These are phyloP conservation scores for Bedellia somnulentella DNA, from an alignment of 2,888 invertebrate species.

Conservation along the genomic window DNA sequence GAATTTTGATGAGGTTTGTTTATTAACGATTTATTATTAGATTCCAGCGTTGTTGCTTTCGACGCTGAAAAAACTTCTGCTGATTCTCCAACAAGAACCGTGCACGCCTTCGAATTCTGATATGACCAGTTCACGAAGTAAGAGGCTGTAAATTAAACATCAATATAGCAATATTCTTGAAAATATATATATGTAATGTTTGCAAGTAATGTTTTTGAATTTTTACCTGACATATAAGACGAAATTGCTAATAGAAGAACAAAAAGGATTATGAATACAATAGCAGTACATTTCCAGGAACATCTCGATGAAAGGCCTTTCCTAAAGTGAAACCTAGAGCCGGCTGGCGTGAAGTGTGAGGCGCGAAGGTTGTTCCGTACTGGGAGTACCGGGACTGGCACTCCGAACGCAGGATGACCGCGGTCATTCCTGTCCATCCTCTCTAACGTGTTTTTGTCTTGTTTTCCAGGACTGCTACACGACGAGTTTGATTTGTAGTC, in stretches of 20 bases:
- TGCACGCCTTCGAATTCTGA: conserved; percentile 80
- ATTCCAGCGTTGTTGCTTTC: conserved; percentile 69
- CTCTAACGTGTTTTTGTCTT: conserved; percentile 58
- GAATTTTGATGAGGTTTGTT: conserved; percentile 66
- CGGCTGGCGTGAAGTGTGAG: conserved; percentile 71
- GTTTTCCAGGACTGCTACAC: conserved; percentile 78
- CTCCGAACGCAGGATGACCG: conserved; percentile 63
- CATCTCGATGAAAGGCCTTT: conserved; percentile 85
- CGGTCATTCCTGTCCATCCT: conserved; percentile 63
- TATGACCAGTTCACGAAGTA: conserved; percentile 85
- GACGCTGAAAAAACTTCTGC: conserved; percentile 69
- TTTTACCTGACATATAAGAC: conserved; percentile 82
- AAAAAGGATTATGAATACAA: conserved; percentile 82
- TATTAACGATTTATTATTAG: conserved; percentile 70
- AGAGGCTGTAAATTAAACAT: conserved; percentile 59
- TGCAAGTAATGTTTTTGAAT: not conserved
- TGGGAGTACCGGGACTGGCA: conserved; percentile 76
- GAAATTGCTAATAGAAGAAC: conserved; percentile 81
- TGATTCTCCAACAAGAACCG: conserved; percentile 80
- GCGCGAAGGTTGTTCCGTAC: conserved; percentile 73
- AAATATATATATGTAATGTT: not conserved
- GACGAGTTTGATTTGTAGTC: conserved; percentile 88
- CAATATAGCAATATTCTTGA: not conserved
- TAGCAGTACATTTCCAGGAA: conserved; percentile 91
- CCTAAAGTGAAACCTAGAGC: conserved; percentile 82